Conservation (phyloP, 2,888 invertebrate species). For the Sceliomorpha sp. region DNA sequence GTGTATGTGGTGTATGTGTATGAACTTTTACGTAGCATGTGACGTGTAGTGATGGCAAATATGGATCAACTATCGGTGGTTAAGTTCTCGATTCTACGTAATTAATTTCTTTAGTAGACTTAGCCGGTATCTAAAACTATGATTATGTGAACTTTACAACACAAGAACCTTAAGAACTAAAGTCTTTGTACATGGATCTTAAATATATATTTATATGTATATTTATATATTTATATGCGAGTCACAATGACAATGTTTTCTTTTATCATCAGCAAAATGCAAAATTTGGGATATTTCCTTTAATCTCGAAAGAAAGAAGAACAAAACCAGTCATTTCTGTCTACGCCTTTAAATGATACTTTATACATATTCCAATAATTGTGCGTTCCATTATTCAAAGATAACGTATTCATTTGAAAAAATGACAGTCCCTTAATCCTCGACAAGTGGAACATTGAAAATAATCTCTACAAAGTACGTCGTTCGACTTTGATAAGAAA, state of each 20-base stretch:
- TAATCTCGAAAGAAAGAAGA: slow-evolving; percentile 26
- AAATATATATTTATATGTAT: slow-evolving; percentile 60
- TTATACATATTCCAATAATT: slow-evolving; percentile 35
- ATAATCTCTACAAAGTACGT: slow-evolving; percentile 38
- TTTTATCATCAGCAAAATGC: not conserved
- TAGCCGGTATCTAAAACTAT: slow-evolving; percentile 78
- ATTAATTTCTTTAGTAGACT: slow-evolving; percentile 73
- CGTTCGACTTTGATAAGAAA: not conserved
- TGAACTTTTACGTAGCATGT: slow-evolving; percentile 36
- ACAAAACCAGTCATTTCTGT: slow-evolving; percentile 20
- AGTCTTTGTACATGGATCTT: slow-evolving; percentile 80
- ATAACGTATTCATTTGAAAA: slow-evolving; percentile 19
- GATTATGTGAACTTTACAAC: slow-evolving; percentile 80
- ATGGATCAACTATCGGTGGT: slow-evolving; percentile 77
- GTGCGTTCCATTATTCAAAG: slow-evolving; percentile 40
- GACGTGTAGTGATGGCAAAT: slow-evolving; percentile 73
- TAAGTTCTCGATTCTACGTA: slow-evolving; percentile 74
- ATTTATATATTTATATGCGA: slow-evolving; percentile 55
- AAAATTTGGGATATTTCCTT: not conserved
- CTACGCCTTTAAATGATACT: slow-evolving; percentile 2
- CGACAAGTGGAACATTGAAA: slow-evolving; percentile 39
- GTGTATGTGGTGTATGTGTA: slow-evolving; percentile 33
- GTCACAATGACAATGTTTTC: slow-evolving; percentile 44
- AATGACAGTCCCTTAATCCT: slow-evolving; percentile 23
- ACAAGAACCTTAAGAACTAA: slow-evolving; percentile 78